Conservation (phyloP, 1,140 invertebrate species). For the Tetramorium simillimum region DNA sequence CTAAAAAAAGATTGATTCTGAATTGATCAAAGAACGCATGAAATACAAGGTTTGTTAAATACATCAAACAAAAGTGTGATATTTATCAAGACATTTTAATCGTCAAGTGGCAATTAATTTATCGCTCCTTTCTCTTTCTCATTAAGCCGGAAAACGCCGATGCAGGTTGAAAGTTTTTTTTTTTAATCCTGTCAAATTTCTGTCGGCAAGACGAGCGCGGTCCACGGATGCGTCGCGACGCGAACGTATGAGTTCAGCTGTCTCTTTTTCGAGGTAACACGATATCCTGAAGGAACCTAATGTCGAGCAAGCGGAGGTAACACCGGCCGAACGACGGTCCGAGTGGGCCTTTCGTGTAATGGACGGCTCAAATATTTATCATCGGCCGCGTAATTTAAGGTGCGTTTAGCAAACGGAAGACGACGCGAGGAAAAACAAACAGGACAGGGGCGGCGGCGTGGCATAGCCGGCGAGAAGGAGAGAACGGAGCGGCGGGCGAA, state of each 20-base stretch:
- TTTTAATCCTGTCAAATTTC: background rate
- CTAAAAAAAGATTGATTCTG: background rate
- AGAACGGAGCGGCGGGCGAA: conserved; percentile 63
- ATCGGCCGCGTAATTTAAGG: conserved; percentile 84
- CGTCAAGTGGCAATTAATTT: background rate
- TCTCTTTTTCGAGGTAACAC: conserved; percentile 73
- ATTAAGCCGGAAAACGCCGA: background rate
- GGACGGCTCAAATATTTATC: conserved; percentile 85
- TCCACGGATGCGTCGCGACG: conserved; percentile 5
- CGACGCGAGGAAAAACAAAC: conserved; percentile 83
- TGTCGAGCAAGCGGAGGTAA: conserved; percentile 64
- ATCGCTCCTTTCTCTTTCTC: background rate
- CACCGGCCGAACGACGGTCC: conserved; percentile 62
- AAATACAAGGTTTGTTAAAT: background rate
- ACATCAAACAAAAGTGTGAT: too few relatives aligned
- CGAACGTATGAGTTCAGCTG: conserved; percentile 40
- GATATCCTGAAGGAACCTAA: conserved; percentile 67
- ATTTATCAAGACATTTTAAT: too few relatives aligned
- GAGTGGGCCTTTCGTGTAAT: conserved; percentile 78
- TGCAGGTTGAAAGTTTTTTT: background rate
- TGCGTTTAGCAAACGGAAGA: conserved; percentile 84
- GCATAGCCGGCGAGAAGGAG: conserved; percentile 57
- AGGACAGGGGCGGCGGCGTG: conserved; percentile 71
- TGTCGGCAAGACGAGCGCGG: background rate
- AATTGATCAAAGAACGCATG: background rate